Evolutionary conservation across 2,888 invertebrate species (phyloP).

Genomic region (Romanomermis culicivorax): DNA sequence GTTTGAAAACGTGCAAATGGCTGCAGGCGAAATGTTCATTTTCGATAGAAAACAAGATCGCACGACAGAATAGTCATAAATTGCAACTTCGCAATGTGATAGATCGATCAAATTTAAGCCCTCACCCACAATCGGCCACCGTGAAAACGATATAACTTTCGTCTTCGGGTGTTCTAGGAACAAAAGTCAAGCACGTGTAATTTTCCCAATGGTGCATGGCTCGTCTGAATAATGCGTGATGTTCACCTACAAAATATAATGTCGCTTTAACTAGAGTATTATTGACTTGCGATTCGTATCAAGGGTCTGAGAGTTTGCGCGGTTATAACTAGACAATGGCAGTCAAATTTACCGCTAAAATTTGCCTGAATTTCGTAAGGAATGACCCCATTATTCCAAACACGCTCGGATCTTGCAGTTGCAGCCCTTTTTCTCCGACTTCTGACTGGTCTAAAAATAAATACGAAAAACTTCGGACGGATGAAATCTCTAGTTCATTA

Average conservation of each 20-base stretch:
- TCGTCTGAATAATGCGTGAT: constrained; percentile 79
- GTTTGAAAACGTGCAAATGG: too few species aligned
- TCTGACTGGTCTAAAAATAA: not conserved
- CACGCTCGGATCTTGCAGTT: constrained; percentile 71
- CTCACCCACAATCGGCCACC: constrained; percentile 24
- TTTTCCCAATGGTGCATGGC: constrained; percentile 99
- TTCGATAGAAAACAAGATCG: too few species aligned
- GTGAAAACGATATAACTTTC: constrained; percentile 77
- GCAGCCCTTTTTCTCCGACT: constrained; percentile 47
- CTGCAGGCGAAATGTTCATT: too few species aligned
- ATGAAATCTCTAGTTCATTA: too few species aligned
- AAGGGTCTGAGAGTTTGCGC: too few species aligned
- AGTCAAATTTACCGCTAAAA: constrained; percentile 52
- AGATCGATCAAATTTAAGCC: not conserved
- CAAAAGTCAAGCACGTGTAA: constrained; percentile 86
- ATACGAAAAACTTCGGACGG: too few species aligned
- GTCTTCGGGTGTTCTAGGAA: constrained; percentile 67
- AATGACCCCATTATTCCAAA: constrained; percentile 91
- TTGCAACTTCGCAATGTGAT: too few species aligned
- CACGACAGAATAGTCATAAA: too few species aligned
- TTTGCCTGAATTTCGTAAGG: constrained; percentile 90
- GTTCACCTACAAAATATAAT: constrained; percentile 43
- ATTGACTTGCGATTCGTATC: too few species aligned
- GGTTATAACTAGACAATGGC: too few species aligned
- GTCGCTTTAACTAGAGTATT: too few species aligned